These are phyloP conservation scores for Phenganax subtilis DNA, from an alignment of 92 coral and sea anemone genomes.

Conservation along the genomic window DNA sequence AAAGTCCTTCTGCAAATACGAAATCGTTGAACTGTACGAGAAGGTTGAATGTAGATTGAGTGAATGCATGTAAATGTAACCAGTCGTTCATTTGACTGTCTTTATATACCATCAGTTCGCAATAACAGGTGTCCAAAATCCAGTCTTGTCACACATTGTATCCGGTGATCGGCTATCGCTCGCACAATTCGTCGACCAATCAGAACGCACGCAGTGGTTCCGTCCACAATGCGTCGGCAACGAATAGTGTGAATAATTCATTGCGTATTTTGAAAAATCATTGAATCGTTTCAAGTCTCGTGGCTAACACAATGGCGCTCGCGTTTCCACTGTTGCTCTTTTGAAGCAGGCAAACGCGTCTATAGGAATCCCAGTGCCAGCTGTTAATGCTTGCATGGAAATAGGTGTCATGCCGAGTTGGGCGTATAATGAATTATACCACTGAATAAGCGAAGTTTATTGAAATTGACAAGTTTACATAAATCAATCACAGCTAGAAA, in stretches of 20 bases:
- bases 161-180: slow-evolving; percentile 3
- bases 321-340: slow-evolving; percentile 32
- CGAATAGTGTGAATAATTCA: slow-evolving; percentile 27
- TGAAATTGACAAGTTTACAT: slow-evolving; percentile 15
- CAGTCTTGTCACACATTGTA: slow-evolving; percentile 8
- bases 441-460: background rate
- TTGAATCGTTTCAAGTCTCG: slow-evolving; percentile 34
- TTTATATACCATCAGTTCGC: slow-evolving; percentile 7
- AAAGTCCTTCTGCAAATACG: background rate
- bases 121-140: slow-evolving; percentile 38
- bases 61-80: background rate
- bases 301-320: slow-evolving; percentile 28
- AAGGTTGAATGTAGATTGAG: background rate
- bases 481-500: background rate
- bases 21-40: background rate
- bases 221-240: slow-evolving; percentile 22
- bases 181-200: slow-evolving; percentile 8
- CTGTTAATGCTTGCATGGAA: slow-evolving; percentile 5
- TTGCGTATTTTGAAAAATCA: slow-evolving; percentile 36
- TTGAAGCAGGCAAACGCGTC: slow-evolving; percentile 22
- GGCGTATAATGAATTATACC: too few relatives aligned
- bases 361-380: slow-evolving; percentile 22
- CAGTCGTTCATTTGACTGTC: background rate
- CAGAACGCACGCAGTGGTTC: slow-evolving; percentile 1
- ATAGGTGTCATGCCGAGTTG: slow-evolving; percentile 1